These are phyloP conservation scores for Pristionchus maxplancki DNA, from an alignment of 2,888 invertebrate species.

Conservation along the genomic window DNA sequence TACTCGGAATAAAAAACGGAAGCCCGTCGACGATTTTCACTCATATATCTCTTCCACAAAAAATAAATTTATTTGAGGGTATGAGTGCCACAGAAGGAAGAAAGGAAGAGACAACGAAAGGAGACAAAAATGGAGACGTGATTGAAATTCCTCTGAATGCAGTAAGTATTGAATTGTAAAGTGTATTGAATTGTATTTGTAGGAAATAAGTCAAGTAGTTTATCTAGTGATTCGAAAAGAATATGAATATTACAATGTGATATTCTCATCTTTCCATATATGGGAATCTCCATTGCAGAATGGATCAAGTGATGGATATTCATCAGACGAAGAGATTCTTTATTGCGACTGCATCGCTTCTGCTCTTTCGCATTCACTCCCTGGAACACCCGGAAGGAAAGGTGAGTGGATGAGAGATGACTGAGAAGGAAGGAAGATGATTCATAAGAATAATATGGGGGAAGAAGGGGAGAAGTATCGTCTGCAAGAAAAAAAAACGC, in stretches of 20 bases:
- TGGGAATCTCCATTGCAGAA: neutral
- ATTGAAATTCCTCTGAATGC: slow-evolving; percentile 27
- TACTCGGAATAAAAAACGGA: no score
- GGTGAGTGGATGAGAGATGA: slow-evolving; percentile 54
- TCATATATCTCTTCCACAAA: neutral
- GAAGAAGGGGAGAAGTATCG: neutral
- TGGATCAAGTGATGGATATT: slow-evolving; percentile 24
- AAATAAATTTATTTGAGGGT: neutral
- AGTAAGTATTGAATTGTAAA: neutral
- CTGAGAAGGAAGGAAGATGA: neutral
- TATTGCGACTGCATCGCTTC: slow-evolving; percentile 70
- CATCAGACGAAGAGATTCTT: slow-evolving; percentile 54
- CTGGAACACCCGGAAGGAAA: slow-evolving; percentile 69
- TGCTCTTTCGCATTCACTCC: slow-evolving; percentile 63
- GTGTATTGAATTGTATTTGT: neutral
- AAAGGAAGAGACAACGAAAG: neutral
- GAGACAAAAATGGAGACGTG: neutral
- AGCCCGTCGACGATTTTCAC: no score
- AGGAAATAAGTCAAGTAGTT: no score
- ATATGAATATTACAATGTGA: no score
- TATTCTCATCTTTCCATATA: no score
- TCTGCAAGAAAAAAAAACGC: neutral
- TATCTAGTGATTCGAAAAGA: no score
- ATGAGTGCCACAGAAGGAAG: neutral
- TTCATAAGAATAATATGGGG: neutral